Evolutionary conservation across 2,888 invertebrate species (phyloP).

Genomic region (Siphlonurus alternatus): DNA sequence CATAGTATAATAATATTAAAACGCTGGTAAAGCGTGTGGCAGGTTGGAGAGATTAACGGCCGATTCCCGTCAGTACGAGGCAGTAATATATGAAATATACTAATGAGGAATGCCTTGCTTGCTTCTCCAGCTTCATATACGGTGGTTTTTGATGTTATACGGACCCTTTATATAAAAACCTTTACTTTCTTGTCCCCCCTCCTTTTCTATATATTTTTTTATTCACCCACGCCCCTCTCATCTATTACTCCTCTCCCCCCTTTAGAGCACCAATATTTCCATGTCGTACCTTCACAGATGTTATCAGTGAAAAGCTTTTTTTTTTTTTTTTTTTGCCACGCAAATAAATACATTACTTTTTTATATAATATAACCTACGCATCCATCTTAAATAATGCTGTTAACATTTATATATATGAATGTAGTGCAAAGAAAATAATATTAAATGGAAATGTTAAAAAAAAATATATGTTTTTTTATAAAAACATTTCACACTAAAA

Average conservation of each 20-base stretch:
- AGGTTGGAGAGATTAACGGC: background rate
- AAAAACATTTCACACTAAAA: background rate
- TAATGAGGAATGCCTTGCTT: background rate
- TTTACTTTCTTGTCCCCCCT: background rate
- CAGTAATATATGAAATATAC: background rate
- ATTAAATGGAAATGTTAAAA: background rate
- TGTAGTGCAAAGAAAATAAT: slow-evolving; percentile 2
- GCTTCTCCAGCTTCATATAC: too few species aligned
- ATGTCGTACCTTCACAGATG: background rate
- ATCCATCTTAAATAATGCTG: background rate
- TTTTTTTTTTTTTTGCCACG: background rate
- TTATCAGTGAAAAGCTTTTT: background rate
- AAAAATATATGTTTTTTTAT: slow-evolving; percentile 1
- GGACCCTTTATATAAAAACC: too few species aligned
- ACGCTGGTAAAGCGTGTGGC: background rate
- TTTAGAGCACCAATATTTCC: background rate
- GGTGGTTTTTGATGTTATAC: too few species aligned
- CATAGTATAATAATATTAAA: background rate
- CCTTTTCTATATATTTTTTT: too few species aligned
- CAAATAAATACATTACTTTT: background rate
- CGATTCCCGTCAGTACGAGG: background rate
- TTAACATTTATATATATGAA: background rate
- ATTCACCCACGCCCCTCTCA: background rate
- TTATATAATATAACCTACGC: background rate
- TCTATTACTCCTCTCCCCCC: background rate